Evolutionary conservation across 2,113 vertebrate genomes (phyloP).

Genomic region (Platycercus adscitus): DNA sequence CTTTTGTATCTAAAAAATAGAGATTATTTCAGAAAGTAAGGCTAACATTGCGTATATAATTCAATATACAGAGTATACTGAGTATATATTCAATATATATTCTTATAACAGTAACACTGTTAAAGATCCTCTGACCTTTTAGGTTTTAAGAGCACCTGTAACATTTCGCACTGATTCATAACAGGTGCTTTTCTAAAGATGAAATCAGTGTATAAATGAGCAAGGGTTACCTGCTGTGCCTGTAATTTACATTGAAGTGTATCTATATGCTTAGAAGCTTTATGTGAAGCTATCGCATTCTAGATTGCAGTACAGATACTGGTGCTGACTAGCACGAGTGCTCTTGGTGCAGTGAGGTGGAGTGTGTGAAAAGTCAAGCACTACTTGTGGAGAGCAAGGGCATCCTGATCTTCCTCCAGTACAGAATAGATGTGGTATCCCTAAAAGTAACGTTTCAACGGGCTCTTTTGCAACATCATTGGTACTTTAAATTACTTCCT

Average conservation of each 20-base stretch:
- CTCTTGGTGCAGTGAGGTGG: background rate
- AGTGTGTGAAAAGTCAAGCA: background rate
- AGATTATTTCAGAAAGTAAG: background rate
- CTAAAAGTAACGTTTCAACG: accelerated
- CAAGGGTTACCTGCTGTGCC: too few species aligned
- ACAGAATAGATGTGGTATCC: background rate
- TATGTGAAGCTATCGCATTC: background rate
- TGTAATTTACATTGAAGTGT: accelerated
- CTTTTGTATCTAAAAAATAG: background rate
- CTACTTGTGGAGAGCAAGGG: background rate
- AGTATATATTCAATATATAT: background rate
- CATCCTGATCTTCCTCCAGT: background rate
- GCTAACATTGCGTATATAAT: too few species aligned
- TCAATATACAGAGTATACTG: background rate
- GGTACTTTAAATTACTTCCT: background rate
- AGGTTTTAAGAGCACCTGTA: background rate
- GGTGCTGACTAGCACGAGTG: background rate
- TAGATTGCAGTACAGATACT: background rate
- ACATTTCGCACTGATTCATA: background rate
- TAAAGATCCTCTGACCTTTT: background rate
- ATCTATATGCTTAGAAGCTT: background rate
- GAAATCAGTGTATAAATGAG: background rate
- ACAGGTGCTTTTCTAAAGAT: background rate
- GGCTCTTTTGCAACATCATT: background rate
- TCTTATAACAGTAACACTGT: background rate